Evolutionary conservation across 2,797 vertebrate species (phyloP), one percentile per base, ranked within the genome.

Genomic region (Sorex maritimensis): DNA sequence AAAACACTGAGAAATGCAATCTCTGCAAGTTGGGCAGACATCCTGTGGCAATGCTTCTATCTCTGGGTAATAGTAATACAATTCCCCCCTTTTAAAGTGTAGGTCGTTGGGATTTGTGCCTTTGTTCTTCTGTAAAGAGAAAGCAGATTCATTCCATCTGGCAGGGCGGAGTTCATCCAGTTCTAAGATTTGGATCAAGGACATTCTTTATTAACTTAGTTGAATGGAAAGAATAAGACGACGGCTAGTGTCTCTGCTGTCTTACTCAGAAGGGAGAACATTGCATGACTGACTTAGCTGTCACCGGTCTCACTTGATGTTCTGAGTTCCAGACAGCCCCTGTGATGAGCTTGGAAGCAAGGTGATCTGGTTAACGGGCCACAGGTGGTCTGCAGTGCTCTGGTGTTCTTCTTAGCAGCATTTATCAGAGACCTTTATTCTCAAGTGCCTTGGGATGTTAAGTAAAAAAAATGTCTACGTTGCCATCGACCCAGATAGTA

Each of bases 111-210:
- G 21, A 78, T 94, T 89, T 93, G 84, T 81, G 82, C 30, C 89
- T 90, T 92, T 85, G 21, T 93, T 94, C 68, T 69, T 88, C 63
- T 82, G 17, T 82, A 77, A 92, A 94, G 61, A 41, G 73, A 93
- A 89, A 89, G 46, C 67, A 81, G 15, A 72, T 44, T 28, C 34
- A 21, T 91, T 44, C 30, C 34, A 21, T 91, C 71, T 73, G 6
- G 44, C 52, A 77, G 44, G 85, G 34, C 58, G 74, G 84, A 81
- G 41, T 67, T 92, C 58, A 90, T 63, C n/a, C 79, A 52, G 67
- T 75, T 90, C 30, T 94, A 87, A 86, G 68, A 81, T 61, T 84
- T 79, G 61, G 75, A 86, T 28, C 72, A 93, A 58, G 4, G 84
- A 91, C 38, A 71, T 93, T 92, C 34, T 23, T n/a, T 83, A 71